A percentile compares a stretch with the other conserved stretches of the same genome.
Evolutionary conservation across 53 echinoderm and acorn worm species (phyloP).

Genomic region (Temnopleurus reevesii): DNA sequence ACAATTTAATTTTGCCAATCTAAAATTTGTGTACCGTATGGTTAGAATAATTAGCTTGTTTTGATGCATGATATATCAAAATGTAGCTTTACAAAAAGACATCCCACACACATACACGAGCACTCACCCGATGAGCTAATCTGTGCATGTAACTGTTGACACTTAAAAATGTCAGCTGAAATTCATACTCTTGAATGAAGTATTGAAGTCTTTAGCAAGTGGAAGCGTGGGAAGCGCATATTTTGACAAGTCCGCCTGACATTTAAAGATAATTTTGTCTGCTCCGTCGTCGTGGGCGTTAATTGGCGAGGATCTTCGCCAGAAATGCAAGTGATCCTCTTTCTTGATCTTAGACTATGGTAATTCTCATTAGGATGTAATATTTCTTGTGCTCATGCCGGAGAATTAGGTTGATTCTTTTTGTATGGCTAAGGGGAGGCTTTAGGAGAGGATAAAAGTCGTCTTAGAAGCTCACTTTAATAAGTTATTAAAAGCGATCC

Average conservation of each 20-base stretch:
- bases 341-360: not conserved
- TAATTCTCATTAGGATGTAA: not conserved
- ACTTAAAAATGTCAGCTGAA: conserved; percentile 29
- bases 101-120: too few relatives aligned
- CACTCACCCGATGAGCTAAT: not conserved
- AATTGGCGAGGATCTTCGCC: conserved; percentile 16
- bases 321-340: not conserved
- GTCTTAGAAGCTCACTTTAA: not conserved
- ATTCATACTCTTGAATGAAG: conserved; percentile 28
- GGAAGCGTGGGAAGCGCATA: conserved; percentile 3
- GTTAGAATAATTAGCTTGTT: too few relatives aligned
- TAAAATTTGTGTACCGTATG: too few relatives aligned
- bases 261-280: conserved; percentile 27
- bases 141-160: conserved; percentile 9
- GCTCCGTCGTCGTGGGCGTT: conserved; percentile 28
- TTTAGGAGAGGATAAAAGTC: not conserved
- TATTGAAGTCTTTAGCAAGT: not conserved
- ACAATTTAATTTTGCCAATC: too few relatives aligned
- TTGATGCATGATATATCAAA: too few relatives aligned
- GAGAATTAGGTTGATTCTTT: not conserved
- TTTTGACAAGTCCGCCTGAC: conserved; percentile 8
- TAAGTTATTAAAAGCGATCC: not conserved
- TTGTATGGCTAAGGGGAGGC: not conserved
- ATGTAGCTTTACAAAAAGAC: too few relatives aligned
- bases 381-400: not conserved